Percentiles rank a stretch among this genome's conserved stretches.
Conservation (phyloP, 2,888 invertebrate species). For the Lasius platythorax region DNA sequence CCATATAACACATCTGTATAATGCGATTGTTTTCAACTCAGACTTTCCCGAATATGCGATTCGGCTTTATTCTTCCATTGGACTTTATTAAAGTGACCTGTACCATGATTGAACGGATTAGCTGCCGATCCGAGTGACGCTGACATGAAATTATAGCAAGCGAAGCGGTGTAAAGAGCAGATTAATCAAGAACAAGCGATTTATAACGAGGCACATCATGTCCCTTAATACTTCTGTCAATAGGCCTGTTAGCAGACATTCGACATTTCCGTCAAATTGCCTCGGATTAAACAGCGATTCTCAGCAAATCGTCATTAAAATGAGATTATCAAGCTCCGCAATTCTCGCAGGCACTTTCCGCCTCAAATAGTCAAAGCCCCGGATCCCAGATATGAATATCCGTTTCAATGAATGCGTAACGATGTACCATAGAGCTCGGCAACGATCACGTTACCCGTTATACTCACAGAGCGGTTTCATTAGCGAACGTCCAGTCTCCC, state of each 20-base stretch:
- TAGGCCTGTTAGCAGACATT: slow-evolving; percentile 38
- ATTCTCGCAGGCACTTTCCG: slow-evolving; percentile 37
- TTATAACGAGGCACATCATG: slow-evolving; percentile 40
- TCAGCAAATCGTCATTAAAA: slow-evolving; percentile 43
- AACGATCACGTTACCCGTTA: slow-evolving; percentile 4
- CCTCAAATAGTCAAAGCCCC: slow-evolving; percentile 26
- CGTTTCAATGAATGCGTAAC: slow-evolving; percentile 35
- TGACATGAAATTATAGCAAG: slow-evolving; percentile 34
- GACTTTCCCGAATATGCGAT: not conserved
- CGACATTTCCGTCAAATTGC: slow-evolving; percentile 45
- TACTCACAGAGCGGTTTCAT: slow-evolving; percentile 5
- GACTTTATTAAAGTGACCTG: slow-evolving; percentile 35
- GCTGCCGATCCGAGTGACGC: slow-evolving; percentile 29
- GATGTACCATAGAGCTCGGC: not conserved
- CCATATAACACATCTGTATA: not conserved
- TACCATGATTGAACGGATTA: slow-evolving; percentile 40
- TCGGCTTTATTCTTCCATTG: slow-evolving; percentile 28
- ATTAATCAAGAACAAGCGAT: slow-evolving; percentile 50
- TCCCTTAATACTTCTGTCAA: slow-evolving; percentile 41
- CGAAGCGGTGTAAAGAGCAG: slow-evolving; percentile 20
- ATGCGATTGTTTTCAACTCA: not conserved
- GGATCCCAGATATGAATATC: slow-evolving; percentile 26
- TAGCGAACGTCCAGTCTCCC: not conserved
- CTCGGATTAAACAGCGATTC: slow-evolving; percentile 42
- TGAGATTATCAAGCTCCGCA: slow-evolving; percentile 26